Evolutionary conservation across 2,113 vertebrate genomes (phyloP), one percentile per base, ranked within the genome.

Genomic region (Scolopax mira): DNA sequence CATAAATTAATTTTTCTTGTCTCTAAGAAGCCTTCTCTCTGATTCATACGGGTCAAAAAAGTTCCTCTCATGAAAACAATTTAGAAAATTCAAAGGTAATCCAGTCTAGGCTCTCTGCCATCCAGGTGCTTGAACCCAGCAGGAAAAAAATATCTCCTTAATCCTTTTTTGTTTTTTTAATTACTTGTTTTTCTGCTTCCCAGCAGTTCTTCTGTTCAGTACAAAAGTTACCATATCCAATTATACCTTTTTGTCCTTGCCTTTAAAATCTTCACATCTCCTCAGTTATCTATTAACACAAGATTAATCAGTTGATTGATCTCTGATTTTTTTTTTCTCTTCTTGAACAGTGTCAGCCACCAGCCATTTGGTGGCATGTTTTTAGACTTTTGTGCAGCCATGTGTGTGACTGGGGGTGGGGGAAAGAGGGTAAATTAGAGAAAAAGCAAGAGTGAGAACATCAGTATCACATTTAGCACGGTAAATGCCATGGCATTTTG

Each of bases 71-170:
- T 71, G 75, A 93, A 94, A 95, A 96, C 49, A 91, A 91, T 94
- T 93, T 60, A 77, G 61, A 87, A 96, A 95, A 90, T 90, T 95
- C 85, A 93, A 95, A 97, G 74, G 55, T 91, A 97, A 97, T 96
- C 92, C 55, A 91, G 0, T 96, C 87, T 93, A 93, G 95, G 94
- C 96, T 96, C 51, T 91, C 37, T 92, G 95, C 96, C 96, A 97
- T 97, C 65, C 87, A 97, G 90, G 94, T 96, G 96, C 85, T 85
- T 95, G 85, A 73, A 83, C 93, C 35, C 94, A 97, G 93, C 82
- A 93, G 92, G 92, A 48, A 84, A 93, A 95, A 93, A 72, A 55
- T 0, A 74, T 22, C 88, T 86, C 82, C 60, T 92, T 97, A 96
- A 97, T 96, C 72, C 87, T 86, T 90, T 95, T 94, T 83, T 94